Evolutionary conservation across 2,113 vertebrate genomes (phyloP).

Genomic region (Myiozetetes cayanensis): DNA sequence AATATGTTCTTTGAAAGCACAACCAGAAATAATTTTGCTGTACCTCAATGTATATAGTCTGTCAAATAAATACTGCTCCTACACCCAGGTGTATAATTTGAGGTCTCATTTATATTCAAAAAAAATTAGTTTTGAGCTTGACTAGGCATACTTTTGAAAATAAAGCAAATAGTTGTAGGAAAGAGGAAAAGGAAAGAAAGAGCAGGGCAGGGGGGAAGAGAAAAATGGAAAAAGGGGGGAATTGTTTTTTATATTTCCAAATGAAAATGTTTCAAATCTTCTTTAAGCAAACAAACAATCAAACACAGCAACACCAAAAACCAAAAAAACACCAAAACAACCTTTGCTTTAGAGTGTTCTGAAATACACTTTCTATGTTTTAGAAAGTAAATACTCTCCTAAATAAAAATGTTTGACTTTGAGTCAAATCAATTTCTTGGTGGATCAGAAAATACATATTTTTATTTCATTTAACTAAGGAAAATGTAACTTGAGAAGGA

Average conservation of each 20-base stretch:
- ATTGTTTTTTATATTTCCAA: not conserved
- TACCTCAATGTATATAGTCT: not conserved
- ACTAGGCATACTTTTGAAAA: not conserved
- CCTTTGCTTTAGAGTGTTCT: not conserved
- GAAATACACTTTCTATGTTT: not conserved
- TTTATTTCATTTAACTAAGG: not conserved
- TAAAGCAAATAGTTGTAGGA: not conserved
- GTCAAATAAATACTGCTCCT: not conserved
- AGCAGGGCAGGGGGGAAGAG: accelerated
- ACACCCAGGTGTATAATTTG: not conserved
- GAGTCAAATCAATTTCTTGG: not conserved
- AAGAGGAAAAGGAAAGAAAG: not conserved
- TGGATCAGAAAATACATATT: not conserved
- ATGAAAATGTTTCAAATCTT: not conserved
- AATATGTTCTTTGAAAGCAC: not conserved
- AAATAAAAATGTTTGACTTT: not conserved
- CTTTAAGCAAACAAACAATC: not conserved
- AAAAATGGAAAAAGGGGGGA: accelerated
- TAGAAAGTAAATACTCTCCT: not conserved
- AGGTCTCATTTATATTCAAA: not conserved
- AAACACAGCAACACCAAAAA: not conserved
- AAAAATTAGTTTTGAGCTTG: not conserved
- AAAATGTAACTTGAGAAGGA: not conserved
- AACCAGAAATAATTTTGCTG: not conserved
- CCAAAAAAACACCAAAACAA: not conserved